Conservation (phyloP, 2,888 invertebrate genomes). For the Drosophila subsilvestris region DNA sequence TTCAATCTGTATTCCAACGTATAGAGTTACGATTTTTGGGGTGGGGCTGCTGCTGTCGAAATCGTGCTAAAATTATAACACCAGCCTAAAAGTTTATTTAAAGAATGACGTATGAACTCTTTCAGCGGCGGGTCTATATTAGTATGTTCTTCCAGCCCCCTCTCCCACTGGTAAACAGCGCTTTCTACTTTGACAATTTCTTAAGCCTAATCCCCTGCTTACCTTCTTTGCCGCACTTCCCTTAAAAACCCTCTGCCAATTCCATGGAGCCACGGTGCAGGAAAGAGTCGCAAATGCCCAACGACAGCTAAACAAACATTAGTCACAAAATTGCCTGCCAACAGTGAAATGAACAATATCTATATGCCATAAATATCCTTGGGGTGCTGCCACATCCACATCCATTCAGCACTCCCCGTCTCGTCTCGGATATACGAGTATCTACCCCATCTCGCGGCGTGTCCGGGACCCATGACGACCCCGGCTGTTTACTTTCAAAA, state of each 20-base stretch:
- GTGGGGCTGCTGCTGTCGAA: conserved; percentile 42
- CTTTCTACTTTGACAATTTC: not conserved
- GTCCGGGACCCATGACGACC: conserved; percentile 62
- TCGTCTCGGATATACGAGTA: not conserved
- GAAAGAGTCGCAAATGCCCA: conserved; percentile 61
- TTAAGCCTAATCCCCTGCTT: not conserved
- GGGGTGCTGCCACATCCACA: conserved; percentile 36
- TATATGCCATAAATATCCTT: conserved; percentile 73
- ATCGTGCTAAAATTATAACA: conserved; percentile 41
- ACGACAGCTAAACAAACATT: conserved; percentile 80
- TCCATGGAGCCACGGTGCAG: conserved; percentile 4
- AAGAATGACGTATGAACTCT: not conserved
- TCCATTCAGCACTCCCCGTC: not conserved
- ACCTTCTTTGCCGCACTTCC: not conserved
- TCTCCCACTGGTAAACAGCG: not conserved
- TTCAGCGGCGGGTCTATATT: not conserved
- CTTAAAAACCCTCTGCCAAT: not conserved
- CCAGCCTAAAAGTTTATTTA: conserved; percentile 15
- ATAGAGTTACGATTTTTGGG: conserved; percentile 53
- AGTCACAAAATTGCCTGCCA: conserved; percentile 79
- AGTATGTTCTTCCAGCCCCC: not conserved
- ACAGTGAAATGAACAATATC: conserved; percentile 74
- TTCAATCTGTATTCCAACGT: conserved; percentile 40
- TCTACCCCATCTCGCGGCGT: conserved; percentile 41
- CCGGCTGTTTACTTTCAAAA: conserved; percentile 80